Conservation (phyloP, 2,888 invertebrate genomes). For the Ophion costatus region DNA sequence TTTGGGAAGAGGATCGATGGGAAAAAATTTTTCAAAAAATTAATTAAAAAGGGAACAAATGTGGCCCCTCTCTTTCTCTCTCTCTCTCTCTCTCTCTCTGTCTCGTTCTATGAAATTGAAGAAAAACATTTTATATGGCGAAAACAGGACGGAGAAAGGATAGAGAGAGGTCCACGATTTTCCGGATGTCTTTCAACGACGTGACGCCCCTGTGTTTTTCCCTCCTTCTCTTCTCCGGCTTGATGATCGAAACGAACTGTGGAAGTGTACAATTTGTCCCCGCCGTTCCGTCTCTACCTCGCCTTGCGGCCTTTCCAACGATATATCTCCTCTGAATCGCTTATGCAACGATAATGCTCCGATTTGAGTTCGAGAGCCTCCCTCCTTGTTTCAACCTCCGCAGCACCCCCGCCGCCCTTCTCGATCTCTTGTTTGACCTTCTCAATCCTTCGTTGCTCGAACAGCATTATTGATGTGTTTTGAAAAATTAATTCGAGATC, state of each 20-base stretch:
- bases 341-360: slow-evolving; percentile 76
- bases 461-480: not conserved
- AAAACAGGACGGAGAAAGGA: too few relatives aligned
- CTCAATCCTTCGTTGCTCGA: not conserved
- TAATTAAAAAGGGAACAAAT: not conserved
- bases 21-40: too few relatives aligned
- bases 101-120: not conserved
- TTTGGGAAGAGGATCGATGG: too few relatives aligned
- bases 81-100: too few relatives aligned
- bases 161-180: not conserved
- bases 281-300: slow-evolving; percentile 53
- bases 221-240: slow-evolving; percentile 10
- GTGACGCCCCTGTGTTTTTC: slow-evolving; percentile 24
- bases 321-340: slow-evolving; percentile 68
- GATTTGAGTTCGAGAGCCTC: slow-evolving; percentile 61
- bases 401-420: not conserved
- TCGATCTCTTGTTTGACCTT: slow-evolving; percentile 8
- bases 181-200: slow-evolving; percentile 25
- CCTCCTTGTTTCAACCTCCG: not conserved
- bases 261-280: slow-evolving; percentile 64
- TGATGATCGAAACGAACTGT: slow-evolving; percentile 18
- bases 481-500: not conserved
- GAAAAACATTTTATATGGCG: not conserved
- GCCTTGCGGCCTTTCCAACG: slow-evolving; percentile 74
- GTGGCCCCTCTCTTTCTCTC: not conserved